Evolutionary conservation across 2,888 invertebrate genomes (phyloP).

Genomic region (Zaprionus obscuricornis): DNA sequence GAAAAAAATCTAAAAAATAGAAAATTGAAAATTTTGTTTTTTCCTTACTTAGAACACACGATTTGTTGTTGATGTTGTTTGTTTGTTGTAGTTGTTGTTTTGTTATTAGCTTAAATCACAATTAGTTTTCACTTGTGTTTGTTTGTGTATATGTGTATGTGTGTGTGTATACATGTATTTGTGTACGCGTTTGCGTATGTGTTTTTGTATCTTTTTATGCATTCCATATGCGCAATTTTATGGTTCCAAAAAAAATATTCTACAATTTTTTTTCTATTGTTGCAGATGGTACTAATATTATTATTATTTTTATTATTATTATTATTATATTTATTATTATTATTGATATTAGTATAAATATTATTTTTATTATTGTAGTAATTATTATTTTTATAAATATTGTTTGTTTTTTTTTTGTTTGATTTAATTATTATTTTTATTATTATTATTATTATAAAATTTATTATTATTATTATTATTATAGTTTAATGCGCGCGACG

Average conservation of each 20-base stretch:
- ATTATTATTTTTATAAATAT: constrained; percentile 16
- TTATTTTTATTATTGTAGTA: constrained; percentile 2
- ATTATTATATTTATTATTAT: background rate
- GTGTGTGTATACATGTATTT: constrained; percentile 5
- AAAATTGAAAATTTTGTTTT: constrained; percentile 47
- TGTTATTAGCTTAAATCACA: constrained; percentile 67
- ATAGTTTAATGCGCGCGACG: constrained; percentile 55
- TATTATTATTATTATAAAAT: constrained; percentile 24
- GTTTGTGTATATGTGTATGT: constrained; percentile 3
- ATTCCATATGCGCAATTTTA: constrained; percentile 67
- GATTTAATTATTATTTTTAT: constrained; percentile 17
- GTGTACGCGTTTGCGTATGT: constrained; percentile 18
- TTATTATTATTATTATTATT: constrained; percentile 45
- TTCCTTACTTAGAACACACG: constrained; percentile 40
- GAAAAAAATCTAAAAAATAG: constrained; percentile 18
- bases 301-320: background rate
- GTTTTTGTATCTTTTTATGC: constrained; percentile 46
- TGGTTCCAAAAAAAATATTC: constrained; percentile 3
- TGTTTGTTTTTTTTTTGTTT: constrained; percentile 20
- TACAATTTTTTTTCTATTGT: constrained; percentile 3
- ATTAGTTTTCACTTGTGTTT: constrained; percentile 57
- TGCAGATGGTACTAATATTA: no score
- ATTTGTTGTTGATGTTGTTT: constrained; percentile 16
- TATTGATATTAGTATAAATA: background rate
- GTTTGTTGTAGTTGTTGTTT: constrained; percentile 13